Evolutionary conservation across 2,888 invertebrate species (phyloP), one percentile per base, ranked within the genome.

Genomic region (Spodoptera picta): DNA sequence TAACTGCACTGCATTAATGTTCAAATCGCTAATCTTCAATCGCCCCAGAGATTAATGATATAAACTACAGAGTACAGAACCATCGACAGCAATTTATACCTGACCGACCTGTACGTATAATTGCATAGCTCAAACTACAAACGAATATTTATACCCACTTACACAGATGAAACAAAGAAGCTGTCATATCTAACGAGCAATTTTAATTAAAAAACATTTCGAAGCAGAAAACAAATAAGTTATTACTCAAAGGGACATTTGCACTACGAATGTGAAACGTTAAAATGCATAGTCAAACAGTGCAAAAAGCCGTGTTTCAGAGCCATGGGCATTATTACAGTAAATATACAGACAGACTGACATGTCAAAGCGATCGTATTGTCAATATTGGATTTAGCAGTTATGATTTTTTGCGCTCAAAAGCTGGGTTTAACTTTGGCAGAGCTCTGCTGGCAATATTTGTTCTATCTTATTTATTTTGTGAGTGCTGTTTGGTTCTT

Each of bases 351-450:
- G 69, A 69, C 64, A 65, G 69, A 63, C 57, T 59, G 58, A 55
- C 62, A 73, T 74, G 61, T 73, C 75, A 80, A 77, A 80, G 70
- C 24, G 50, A 44, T n/a, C 44, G 46, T 53, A 50, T 23, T 61
- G 79, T 67, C 72, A 81, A 75, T 81, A 73, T 77, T 79, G 65
- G 52, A 65, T 70, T 66, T 46, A 42, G 48, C 31, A 62, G 57
- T 66, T 69, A 54, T 72, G 57, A 24, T 66, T 60, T 62, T 72
- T 72, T 52, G 9, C 19, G 14, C 5, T 48, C 19, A 23, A 31
- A 42, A 23, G 0, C 42, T 36, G 27, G 9, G 45, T 27, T 57
- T 57, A 36, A 14, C 7, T 23, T 51, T 27, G 9, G 43, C 12
- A 9, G 10, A 31, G 14, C 46, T 23, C 3, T 14, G n/a, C 12